Evolutionary conservation across 2,888 invertebrate species (phyloP), one percentile per base, ranked within the genome.

Genomic region (Antheraea yamamai): DNA sequence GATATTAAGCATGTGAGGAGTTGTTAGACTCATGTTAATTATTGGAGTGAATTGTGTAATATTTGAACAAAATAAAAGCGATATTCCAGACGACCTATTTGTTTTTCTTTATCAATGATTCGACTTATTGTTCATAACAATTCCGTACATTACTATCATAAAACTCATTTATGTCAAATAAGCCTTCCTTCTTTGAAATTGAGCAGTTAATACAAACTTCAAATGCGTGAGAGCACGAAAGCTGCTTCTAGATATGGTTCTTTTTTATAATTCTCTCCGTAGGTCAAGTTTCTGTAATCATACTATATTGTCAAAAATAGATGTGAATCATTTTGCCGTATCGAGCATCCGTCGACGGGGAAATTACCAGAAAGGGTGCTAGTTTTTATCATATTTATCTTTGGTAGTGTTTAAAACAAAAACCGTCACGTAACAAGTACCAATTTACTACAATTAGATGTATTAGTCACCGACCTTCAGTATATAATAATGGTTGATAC

Each of bases 401-500:
- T 39, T 39, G 18, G 4, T 20, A 39, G 39, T 35, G 18, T 18
- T 10, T 20, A 70, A 39, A 30, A 66, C 6, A 66, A 66, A 30
- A 30, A 66, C n/a, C 23, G n/a, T 23, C 61, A 66, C 14, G 6
- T 30, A 66, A 66, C 4, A 30, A 66, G 30, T 66, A 30, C 18
- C 23, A 39, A 70, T 39, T 39, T 70, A 39, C 35, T 39, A n/a
- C 39, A 70, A 70, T 70, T 70, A 70, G 39, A 39, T 39, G 39
- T n/a, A 0, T 70, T 70, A 70, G n/a, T 70, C 70, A 70, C n/a
- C 39, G 39, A n/a, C 70, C 35, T 70, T 70, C n/a, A 39, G 70
- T 70, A n/a, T 12, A 70, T 70, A 39, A 70, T 39, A n/a, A 39
- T 39, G 18, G 35, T 20, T 70, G 20, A 39, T 70, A 70, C 70